A percentile compares a stretch with the other conserved stretches of the same genome.
Conservation (phyloP, 2,888 invertebrate genomes). For the Tachystola acroxantha region DNA sequence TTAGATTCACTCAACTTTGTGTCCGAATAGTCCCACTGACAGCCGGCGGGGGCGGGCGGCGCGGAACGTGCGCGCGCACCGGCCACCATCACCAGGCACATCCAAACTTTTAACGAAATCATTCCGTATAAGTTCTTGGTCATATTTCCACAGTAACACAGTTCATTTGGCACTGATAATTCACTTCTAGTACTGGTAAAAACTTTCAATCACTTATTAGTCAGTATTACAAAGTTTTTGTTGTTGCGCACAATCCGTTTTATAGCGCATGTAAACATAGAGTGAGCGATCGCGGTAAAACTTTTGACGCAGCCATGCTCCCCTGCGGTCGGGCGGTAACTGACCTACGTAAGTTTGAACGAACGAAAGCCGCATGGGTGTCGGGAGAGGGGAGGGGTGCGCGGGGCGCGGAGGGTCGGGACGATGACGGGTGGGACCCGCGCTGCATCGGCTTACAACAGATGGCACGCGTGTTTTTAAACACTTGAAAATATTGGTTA, state of each 20-base stretch:
- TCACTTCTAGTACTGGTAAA: constrained; percentile 43
- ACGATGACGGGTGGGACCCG: constrained; percentile 63
- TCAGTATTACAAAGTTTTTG: constrained; percentile 47
- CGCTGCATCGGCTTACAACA: constrained; percentile 72
- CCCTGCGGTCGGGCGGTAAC: constrained; percentile 78
- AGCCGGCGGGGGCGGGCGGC: constrained; percentile 83
- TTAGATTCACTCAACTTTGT: constrained; percentile 77
- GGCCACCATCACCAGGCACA: constrained; percentile 63
- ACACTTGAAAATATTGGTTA: constrained; percentile 70
- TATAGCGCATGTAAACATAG: constrained; percentile 71
- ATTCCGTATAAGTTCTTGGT: constrained; percentile 66
- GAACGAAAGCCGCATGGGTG: constrained; percentile 76
- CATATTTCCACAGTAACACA: constrained; percentile 58
- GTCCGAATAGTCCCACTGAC: constrained; percentile 83
- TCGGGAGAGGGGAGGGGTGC: constrained; percentile 40
- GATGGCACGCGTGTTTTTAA: constrained; percentile 77
- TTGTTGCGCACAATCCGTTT: constrained; percentile 54
- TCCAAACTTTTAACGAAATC: constrained; percentile 76
- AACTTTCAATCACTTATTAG: constrained; percentile 54
- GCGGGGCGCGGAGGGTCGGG: constrained; percentile 50
- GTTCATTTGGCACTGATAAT: constrained; percentile 65
- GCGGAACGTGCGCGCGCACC: constrained; percentile 76
- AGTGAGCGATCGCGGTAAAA: constrained; percentile 69
- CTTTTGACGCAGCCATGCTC: constrained; percentile 77
- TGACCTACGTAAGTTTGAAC: constrained; percentile 79